Evolutionary conservation across 2,797 vertebrate genomes (phyloP).

Genomic region (Anguilla marmorata): DNA sequence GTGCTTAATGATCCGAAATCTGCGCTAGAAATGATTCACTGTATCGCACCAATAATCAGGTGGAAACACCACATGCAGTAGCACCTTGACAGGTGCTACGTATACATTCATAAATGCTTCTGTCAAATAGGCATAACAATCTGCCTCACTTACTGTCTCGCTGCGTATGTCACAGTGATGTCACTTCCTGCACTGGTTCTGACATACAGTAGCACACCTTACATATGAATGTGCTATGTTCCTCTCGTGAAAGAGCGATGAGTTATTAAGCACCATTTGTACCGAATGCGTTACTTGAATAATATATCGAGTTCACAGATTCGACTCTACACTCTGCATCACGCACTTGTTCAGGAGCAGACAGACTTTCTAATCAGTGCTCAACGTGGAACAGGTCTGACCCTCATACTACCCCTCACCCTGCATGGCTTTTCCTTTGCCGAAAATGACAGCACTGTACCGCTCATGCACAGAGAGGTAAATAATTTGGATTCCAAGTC

Average conservation of each 20-base stretch:
- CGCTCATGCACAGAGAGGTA: background rate
- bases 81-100: background rate
- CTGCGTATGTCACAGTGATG: too few relatives aligned
- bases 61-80: background rate
- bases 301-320: background rate
- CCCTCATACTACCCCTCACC: background rate
- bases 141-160: background rate
- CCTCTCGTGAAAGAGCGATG: background rate
- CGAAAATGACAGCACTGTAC: background rate
- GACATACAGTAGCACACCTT: background rate
- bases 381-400: background rate
- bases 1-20: background rate
- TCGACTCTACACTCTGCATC: background rate
- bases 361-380: background rate
- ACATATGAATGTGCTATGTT: background rate
- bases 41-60: conserved; percentile 21
- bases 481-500: background rate
- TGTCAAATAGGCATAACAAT: background rate
- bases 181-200: background rate
- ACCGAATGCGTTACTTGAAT: background rate
- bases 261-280: background rate
- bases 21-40: background rate
- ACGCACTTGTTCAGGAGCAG: background rate
- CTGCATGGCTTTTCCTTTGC: background rate
- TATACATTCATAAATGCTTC: background rate